These are phyloP conservation scores for Callospermophilus lateralis DNA, from an alignment of 2,113 vertebrate genomes.

Conservation along the genomic window DNA sequence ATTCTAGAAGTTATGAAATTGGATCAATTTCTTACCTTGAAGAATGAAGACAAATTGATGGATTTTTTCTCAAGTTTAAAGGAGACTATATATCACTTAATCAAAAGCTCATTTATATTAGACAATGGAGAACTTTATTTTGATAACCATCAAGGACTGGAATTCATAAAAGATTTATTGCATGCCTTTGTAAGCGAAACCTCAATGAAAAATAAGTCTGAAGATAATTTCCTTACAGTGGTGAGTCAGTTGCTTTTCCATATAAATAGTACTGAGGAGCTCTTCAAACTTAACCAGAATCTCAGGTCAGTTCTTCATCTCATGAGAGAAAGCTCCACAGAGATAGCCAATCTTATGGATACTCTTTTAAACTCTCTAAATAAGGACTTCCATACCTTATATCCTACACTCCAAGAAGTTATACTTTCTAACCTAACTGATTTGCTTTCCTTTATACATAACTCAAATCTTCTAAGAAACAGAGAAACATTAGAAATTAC, in stretches of 20 bases:
- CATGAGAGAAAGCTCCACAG: not conserved
- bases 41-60: not conserved
- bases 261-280: constrained; percentile 17
- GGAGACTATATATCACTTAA: not conserved
- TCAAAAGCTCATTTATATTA: not conserved
- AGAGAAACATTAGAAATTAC: not conserved
- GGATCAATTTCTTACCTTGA: constrained; percentile 29
- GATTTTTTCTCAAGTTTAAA: constrained; percentile 35
- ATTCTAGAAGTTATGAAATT: constrained; percentile 49
- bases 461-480: constrained; percentile 20
- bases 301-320: constrained; percentile 23
- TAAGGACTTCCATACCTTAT: not conserved
- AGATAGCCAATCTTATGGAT: not conserved
- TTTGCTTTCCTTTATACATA: not conserved
- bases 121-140: not conserved
- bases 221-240: not conserved
- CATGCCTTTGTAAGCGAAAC: not conserved
- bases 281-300: constrained; percentile 6
- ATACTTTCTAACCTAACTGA: constrained; percentile 20
- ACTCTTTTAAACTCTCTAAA: not conserved
- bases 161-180: not conserved
- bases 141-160: not conserved
- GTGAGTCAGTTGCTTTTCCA: not conserved
- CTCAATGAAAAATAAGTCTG: not conserved
- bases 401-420: not conserved